Evolutionary conservation across 2,797 vertebrate genomes (phyloP).

Genomic region (Spinus olivaceus): DNA sequence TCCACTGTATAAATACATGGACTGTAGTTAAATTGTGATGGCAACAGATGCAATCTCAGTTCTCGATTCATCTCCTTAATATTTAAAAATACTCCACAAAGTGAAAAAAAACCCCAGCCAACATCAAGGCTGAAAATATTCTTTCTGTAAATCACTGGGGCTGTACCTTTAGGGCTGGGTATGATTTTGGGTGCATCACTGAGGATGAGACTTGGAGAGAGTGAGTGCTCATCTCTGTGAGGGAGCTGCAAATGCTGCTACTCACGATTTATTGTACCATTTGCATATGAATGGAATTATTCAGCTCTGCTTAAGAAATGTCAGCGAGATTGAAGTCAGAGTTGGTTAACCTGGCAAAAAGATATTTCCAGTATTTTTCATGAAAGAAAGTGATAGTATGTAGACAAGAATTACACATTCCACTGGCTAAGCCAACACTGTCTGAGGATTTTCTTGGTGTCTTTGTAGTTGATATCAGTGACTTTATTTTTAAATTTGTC

Average conservation of each 20-base stretch:
- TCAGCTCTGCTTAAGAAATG: slow-evolving; percentile 9
- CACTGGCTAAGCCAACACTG: neutral
- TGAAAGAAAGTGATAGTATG: neutral
- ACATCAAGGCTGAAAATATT: neutral
- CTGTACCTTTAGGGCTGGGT: neutral
- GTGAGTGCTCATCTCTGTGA: neutral
- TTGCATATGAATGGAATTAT: slow-evolving; percentile 38
- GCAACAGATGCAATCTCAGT: slow-evolving; percentile 46
- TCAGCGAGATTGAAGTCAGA: slow-evolving; percentile 20
- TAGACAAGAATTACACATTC: neutral
- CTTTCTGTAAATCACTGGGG: neutral
- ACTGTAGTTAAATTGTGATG: slow-evolving; percentile 57
- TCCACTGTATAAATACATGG: slow-evolving; percentile 61
- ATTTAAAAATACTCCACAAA: slow-evolving; percentile 31
- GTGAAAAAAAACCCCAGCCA: neutral
- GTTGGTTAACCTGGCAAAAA: slow-evolving; percentile 23
- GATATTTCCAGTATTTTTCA: neutral
- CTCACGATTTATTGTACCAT: neutral
- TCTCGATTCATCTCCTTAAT: neutral
- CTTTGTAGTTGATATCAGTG: slow-evolving; percentile 14
- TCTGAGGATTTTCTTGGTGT: slow-evolving; percentile 6
- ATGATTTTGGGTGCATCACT: neutral
- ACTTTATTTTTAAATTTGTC: slow-evolving; percentile 7
- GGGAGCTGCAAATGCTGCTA: slow-evolving; percentile 14
- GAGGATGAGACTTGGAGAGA: neutral